Evolutionary conservation across 2,113 vertebrate species (phyloP).

Genomic region (Uropsilus gracilis): DNA sequence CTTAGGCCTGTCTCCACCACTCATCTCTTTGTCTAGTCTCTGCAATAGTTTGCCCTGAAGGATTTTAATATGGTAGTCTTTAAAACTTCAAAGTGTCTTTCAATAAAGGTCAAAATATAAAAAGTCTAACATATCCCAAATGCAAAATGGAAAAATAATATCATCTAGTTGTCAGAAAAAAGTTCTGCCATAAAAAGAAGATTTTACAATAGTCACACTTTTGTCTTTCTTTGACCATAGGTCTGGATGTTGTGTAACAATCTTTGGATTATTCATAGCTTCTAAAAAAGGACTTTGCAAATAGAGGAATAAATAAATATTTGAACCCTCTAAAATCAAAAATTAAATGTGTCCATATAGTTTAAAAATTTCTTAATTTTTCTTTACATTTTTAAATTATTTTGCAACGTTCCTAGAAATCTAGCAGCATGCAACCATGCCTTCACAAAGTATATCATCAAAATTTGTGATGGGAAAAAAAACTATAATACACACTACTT

Average conservation of each 20-base stretch:
- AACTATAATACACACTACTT: not conserved
- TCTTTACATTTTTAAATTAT: not conserved
- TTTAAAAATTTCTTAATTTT: not conserved
- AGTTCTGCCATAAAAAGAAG: not conserved
- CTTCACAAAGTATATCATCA: not conserved
- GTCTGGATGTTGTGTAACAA: not conserved
- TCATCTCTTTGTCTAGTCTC: not conserved
- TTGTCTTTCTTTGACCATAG: not conserved
- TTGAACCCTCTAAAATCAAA: not conserved
- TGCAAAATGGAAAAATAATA: slow-evolving; percentile 65
- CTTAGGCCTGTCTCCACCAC: not conserved
- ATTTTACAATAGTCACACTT: not conserved
- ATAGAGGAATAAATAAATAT: not conserved
- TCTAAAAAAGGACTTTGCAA: not conserved
- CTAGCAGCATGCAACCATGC: not conserved
- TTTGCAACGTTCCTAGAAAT: slow-evolving; percentile 20
- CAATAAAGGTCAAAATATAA: slow-evolving; percentile 67
- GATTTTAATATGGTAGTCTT: not conserved
- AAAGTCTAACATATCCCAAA: slow-evolving; percentile 51
- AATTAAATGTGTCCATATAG: not conserved
- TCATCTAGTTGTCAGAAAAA: slow-evolving; percentile 44
- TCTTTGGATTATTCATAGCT: not conserved
- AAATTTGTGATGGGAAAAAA: slow-evolving; percentile 1
- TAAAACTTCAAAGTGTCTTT: slow-evolving; percentile 43
- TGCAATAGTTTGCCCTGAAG: not conserved